phyloP scores from a whole-genome alignment of 2,797 vertebrate species.

The Coregonus sp. region DNA sequence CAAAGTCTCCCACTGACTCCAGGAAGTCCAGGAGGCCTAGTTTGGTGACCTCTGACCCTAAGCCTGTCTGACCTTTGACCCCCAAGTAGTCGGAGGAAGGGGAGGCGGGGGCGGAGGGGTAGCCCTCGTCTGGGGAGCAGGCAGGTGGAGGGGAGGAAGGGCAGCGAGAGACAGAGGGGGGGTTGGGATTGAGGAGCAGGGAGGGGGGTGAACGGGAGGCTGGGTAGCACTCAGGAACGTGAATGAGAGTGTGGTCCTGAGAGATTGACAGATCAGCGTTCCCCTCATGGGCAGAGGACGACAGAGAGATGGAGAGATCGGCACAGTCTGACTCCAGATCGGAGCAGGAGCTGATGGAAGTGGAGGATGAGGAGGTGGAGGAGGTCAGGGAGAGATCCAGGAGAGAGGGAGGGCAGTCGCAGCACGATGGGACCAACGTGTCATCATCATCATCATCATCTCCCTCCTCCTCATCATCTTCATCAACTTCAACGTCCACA shows the following conservation, averaged over 20 bases:
- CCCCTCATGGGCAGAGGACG: conserved; percentile 58
- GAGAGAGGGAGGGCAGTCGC: conserved; percentile 77
- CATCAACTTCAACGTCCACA: conserved; percentile 67
- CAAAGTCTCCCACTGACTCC: conserved; percentile 79
- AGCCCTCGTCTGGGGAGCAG: conserved; percentile 81
- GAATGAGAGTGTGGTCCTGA: conserved; percentile 46
- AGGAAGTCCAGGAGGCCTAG: conserved; percentile 77
- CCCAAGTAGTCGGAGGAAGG: conserved; percentile 75
- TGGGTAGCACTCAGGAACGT: conserved; percentile 56
- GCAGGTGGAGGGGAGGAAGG: conserved; percentile 49
- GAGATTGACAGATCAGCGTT: conserved; percentile 51
- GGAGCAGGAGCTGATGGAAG: conserved; percentile 93
- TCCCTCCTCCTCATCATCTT: conserved; percentile 44
- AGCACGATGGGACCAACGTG: conserved; percentile 79
- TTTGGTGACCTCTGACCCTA: conserved; percentile 66
- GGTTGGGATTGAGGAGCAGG: conserved; percentile 61
- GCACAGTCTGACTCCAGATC: conserved; percentile 89
- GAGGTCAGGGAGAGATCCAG: conserved; percentile 79
- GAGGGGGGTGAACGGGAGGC: conserved; percentile 57
- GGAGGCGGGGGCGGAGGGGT: conserved; percentile 76
- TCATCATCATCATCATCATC: conserved; percentile 79
- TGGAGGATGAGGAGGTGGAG: conserved; percentile 85
- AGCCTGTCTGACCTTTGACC: conserved; percentile 55
- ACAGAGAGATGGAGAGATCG: conserved; percentile 66
- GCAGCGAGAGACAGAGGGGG: conserved; percentile 38